Conservation (phyloP, 2,797 vertebrate species). For the Chelon labrosus region DNA sequence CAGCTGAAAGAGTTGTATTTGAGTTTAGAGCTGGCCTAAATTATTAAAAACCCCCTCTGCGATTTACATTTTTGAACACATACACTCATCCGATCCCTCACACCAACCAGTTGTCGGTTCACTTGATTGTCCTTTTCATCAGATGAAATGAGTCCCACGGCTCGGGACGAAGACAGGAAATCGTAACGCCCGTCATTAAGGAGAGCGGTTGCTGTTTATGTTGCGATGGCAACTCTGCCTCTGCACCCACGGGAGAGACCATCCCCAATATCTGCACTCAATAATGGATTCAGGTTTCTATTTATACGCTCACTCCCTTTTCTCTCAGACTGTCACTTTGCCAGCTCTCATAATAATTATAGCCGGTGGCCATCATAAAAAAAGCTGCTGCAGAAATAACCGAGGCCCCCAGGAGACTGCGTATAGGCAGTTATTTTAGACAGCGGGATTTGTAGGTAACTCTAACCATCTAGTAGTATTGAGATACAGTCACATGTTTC, state of each 20-base stretch:
- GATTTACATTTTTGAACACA: slow-evolving; percentile 11
- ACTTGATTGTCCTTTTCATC: slow-evolving; percentile 53
- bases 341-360: slow-evolving; percentile 70
- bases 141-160: slow-evolving; percentile 49
- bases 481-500: slow-evolving; percentile 16
- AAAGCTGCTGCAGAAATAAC: slow-evolving; percentile 71
- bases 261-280: slow-evolving; percentile 80
- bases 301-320: slow-evolving; percentile 68
- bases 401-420: slow-evolving; percentile 45
- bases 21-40: slow-evolving; percentile 16
- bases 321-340: slow-evolving; percentile 64
- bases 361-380: slow-evolving; percentile 72
- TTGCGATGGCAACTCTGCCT: slow-evolving; percentile 70
- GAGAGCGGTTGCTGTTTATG: slow-evolving; percentile 78
- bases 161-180: slow-evolving; percentile 51
- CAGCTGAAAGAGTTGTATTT: not conserved
- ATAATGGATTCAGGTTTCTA: slow-evolving; percentile 82
- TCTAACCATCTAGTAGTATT: slow-evolving; percentile 36
- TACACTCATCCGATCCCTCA: slow-evolving; percentile 28
- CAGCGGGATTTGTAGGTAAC: slow-evolving; percentile 47
- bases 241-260: slow-evolving; percentile 72
- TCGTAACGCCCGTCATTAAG: slow-evolving; percentile 62
- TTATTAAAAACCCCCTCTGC: not conserved
- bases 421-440: slow-evolving; percentile 57
- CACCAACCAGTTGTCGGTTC: slow-evolving; percentile 29